Evolutionary conservation across 2,888 invertebrate species (phyloP).

Genomic region (Dryobota labecula): DNA sequence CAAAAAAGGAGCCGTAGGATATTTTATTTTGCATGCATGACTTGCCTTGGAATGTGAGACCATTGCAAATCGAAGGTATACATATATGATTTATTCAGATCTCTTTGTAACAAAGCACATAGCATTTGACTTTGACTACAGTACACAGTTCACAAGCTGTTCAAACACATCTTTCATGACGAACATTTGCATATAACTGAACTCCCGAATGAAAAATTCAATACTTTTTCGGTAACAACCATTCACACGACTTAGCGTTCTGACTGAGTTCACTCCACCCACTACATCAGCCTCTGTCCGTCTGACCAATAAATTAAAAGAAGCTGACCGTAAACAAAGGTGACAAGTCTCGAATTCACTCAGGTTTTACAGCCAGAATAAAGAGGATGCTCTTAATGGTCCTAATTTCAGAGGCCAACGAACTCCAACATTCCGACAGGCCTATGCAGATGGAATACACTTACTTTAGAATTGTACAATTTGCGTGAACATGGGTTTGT

Average conservation of each 20-base stretch:
- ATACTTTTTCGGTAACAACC: neutral
- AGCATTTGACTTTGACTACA: neutral
- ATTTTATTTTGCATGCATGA: neutral
- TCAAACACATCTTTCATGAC: conserved; percentile 11
- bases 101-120: conserved; percentile 13
- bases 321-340: conserved; percentile 66
- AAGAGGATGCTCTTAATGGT: conserved; percentile 73
- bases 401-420: conserved; percentile 73
- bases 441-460: conserved; percentile 63
- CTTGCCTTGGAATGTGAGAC: neutral
- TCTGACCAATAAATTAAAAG: conserved; percentile 33
- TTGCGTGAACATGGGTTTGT: conserved; percentile 44
- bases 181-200: neutral
- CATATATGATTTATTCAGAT: neutral
- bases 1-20: neutral
- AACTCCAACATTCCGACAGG: conserved; percentile 58
- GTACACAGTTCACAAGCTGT: conserved; percentile 30
- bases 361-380: conserved; percentile 65
- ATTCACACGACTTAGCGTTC: neutral
- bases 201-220: conserved; percentile 4
- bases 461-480: conserved; percentile 46
- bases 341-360: conserved; percentile 66
- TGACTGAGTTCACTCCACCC: conserved; percentile 5
- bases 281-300: conserved; percentile 3
- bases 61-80: neutral